A percentile compares a stretch with the other conserved stretches of the same genome.
phyloP scores from a whole-genome alignment of 2,113 vertebrate genomes.

The Prietella phreatophila region DNA sequence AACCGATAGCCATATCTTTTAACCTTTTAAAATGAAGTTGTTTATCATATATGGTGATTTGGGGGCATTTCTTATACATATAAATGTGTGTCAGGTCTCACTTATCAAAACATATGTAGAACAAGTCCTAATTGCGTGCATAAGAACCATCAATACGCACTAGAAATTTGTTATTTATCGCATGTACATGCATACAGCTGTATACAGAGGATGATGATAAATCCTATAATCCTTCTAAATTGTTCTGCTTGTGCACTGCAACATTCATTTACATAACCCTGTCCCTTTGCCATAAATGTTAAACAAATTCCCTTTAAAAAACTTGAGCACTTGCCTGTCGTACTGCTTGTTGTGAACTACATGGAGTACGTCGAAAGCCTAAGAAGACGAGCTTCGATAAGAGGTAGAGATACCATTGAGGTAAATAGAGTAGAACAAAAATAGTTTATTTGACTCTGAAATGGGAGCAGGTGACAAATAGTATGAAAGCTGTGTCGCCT shows the following conservation, averaged over 20 bases:
- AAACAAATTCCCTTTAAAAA: background rate
- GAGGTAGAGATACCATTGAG: background rate
- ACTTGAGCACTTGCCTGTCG: background rate
- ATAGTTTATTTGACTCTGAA: background rate
- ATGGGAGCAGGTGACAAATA: background rate
- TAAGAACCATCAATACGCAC: background rate
- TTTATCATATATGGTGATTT: background rate
- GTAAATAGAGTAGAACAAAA: background rate
- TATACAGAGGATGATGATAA: background rate
- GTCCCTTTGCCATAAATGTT: background rate
- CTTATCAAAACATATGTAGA: background rate
- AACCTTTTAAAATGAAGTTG: background rate
- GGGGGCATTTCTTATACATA: background rate
- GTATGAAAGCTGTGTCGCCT: background rate
- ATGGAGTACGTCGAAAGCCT: background rate
- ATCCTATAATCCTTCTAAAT: background rate
- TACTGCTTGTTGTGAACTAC: background rate
- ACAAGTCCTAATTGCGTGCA: background rate
- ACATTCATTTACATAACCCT: background rate
- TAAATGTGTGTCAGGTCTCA: background rate
- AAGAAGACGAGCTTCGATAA: background rate
- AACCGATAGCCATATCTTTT: background rate
- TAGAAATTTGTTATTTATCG: background rate
- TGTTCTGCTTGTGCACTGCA: background rate
- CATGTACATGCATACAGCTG: background rate